Percentiles rank a stretch among this genome's conserved stretches.
Evolutionary conservation across 92 coral and sea anemone species (phyloP).

Genomic region (Phenganax marumi): DNA sequence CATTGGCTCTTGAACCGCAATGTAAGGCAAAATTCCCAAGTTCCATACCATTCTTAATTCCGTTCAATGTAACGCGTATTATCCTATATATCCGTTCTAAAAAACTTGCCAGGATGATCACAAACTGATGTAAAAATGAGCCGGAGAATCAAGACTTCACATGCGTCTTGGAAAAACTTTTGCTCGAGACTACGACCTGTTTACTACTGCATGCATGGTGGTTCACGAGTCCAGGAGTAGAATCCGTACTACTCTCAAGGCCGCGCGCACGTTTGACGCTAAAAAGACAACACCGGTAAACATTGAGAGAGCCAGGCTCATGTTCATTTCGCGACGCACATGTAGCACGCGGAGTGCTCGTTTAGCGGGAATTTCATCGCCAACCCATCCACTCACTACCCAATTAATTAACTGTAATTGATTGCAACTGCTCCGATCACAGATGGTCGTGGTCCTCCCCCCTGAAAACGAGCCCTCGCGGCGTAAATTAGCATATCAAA

Average conservation of each 20-base stretch:
- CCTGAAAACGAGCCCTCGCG: constrained; percentile 32
- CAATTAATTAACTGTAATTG: constrained; percentile 99
- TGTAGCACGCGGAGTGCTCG: neutral
- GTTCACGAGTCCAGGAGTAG: too few relatives aligned
- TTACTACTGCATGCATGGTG: too few relatives aligned
- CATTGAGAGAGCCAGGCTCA: neutral
- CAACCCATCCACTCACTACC: constrained; percentile 29
- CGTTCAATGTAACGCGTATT: too few relatives aligned
- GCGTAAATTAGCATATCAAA: constrained; percentile 28
- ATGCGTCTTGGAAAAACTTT: too few relatives aligned
- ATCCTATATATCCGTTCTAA: too few relatives aligned
- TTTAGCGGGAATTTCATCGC: constrained; percentile 18
- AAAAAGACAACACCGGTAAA: constrained; percentile 1
- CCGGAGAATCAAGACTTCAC: too few relatives aligned
- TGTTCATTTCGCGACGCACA: neutral
- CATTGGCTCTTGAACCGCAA: neutral
- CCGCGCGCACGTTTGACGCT: neutral
- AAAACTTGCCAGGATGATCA: too few relatives aligned
- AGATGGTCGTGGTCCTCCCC: constrained; percentile 2
- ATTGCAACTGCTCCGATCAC: constrained; percentile 71
- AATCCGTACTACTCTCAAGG: too few relatives aligned
- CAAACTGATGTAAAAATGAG: too few relatives aligned
- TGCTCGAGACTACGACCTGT: too few relatives aligned
- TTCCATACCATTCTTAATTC: too few relatives aligned
- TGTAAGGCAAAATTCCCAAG: too few relatives aligned